Evolutionary conservation across 2,113 vertebrate species (phyloP), one percentile per base, ranked within the genome.

Genomic region (Sylvicapra grimmia): DNA sequence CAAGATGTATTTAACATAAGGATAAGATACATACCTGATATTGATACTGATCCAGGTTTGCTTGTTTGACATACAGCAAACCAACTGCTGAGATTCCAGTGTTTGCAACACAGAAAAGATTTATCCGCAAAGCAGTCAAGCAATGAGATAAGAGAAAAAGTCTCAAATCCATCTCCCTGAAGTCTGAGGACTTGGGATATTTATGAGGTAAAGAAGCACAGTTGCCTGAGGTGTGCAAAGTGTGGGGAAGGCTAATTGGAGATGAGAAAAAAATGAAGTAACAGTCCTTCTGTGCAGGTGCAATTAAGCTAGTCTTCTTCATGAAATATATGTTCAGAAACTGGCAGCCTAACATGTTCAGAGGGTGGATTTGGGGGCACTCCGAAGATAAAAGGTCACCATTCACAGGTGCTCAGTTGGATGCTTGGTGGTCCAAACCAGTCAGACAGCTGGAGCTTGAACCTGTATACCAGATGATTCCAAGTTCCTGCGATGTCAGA

Each of bases 121-220:
- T 54, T 83, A 83, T 14, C 51, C 31, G 23, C 51, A n/a, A 53
- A 53, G 3, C 33, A 54, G 80, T 33, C 49, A 83, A 83, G 19
- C 0, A 0, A 23, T n/a, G 10, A 23, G 31, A 54, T 83, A 33
- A 7, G 18, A 23, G 31, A 23, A 23, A 7, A 83, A n/a, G 11
- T n/a, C 31, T n/a, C 51, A 54, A 83, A 54, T 54, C 31, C 19
- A n/a, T n/a, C 19, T 54, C 19, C 80, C 5, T 14, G 51, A 83
- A 53, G 10, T 33, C 18, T 33, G 51, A 51, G 51, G 80, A 83
- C 51, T n/a, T n/a, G 31, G 19, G 51, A 23, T 83, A 54, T 83
- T 83, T n/a, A 54, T 83, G 51, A 54, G 19, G n/a, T 83, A 83
- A 83, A 83, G 51, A n/a, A 54, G 12, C 11, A 53, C 19, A 33